Percentiles rank a stretch among this genome's conserved stretches.
Conservation (phyloP, 1,140 invertebrate species). For the Drosophila yakuba region DNA sequence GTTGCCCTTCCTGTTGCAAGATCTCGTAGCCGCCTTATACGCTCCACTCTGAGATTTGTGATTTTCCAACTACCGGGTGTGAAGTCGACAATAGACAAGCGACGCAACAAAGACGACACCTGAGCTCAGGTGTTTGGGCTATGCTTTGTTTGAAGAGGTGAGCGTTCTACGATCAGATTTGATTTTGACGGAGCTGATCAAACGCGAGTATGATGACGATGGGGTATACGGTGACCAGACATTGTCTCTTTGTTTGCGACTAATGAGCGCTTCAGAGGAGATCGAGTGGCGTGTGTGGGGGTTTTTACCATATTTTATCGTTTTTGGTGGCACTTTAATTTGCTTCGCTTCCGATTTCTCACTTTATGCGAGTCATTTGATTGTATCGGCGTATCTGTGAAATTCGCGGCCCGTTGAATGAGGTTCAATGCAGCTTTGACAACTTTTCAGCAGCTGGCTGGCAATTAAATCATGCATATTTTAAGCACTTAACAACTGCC, state of each 20-base stretch:
- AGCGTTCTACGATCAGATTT: slow-evolving; percentile 25
- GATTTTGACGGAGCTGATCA: slow-evolving; percentile 32
- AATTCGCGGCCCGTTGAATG: slow-evolving; percentile 22
- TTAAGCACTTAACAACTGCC: slow-evolving; percentile 60
- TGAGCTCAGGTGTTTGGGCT: slow-evolving; percentile 25
- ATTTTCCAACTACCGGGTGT: slow-evolving; percentile 26
- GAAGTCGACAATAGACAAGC: slow-evolving; percentile 26
- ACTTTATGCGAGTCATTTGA: slow-evolving; percentile 66
- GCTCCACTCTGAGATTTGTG: slow-evolving; percentile 7
- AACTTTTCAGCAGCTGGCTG: slow-evolving; percentile 28
- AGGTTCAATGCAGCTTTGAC: slow-evolving; percentile 25
- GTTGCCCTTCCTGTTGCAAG: slow-evolving; percentile 11
- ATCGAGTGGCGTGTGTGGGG: slow-evolving; percentile 48
- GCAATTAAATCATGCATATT: slow-evolving; percentile 52
- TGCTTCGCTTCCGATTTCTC: slow-evolving; percentile 73
- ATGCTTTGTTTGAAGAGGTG: slow-evolving; percentile 54
- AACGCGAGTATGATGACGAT: slow-evolving; percentile 19
- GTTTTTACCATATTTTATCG: slow-evolving; percentile 33
- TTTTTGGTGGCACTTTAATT: slow-evolving; percentile 68
- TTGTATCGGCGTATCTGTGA: slow-evolving; percentile 62
- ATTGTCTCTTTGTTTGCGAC: slow-evolving; percentile 53
- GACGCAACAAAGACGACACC: slow-evolving; percentile 41
- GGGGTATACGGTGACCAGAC: slow-evolving; percentile 20
- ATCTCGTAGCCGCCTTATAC: slow-evolving; percentile 22
- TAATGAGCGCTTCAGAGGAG: slow-evolving; percentile 54